These are phyloP conservation scores for Neofelis nebulosa DNA, from an alignment of 2,113 vertebrate genomes.

Conservation along the genomic window DNA sequence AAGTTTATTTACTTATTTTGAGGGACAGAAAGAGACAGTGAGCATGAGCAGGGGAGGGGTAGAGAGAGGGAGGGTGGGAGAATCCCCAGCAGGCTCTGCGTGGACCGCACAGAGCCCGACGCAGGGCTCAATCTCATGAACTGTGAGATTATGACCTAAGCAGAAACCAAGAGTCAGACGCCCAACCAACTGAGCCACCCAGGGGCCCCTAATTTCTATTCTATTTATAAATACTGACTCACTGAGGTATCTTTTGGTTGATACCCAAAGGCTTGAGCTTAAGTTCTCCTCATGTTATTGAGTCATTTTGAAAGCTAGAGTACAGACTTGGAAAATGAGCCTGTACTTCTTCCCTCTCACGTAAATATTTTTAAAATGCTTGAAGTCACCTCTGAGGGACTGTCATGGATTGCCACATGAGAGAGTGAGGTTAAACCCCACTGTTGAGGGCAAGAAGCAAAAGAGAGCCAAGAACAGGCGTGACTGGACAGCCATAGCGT, in stretches of 20 bases:
- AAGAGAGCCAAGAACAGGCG: not conserved
- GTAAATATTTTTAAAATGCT: not conserved
- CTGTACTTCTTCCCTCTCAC: not conserved
- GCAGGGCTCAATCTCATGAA: too few species aligned
- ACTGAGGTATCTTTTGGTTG: not conserved
- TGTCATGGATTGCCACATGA: rapidly evolving
- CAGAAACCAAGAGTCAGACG: too few species aligned
- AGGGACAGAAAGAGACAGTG: too few species aligned
- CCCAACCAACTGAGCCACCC: too few species aligned
- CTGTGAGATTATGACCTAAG: too few species aligned
- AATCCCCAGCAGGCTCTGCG: too few species aligned
- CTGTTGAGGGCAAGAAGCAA: not conserved
- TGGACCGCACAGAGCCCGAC: too few species aligned
- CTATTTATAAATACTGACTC: not conserved
- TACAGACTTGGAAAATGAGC: not conserved
- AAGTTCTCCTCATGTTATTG: not conserved
- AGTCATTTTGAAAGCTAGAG: not conserved
- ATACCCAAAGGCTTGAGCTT: not conserved
- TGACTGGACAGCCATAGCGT: not conserved
- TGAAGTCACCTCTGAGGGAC: not conserved
- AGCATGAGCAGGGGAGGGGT: too few species aligned
- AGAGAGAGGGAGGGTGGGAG: too few species aligned
- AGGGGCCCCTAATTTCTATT: not conserved
- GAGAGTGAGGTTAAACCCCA: not conserved
- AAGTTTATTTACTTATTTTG: too few species aligned